phyloP scores from a whole-genome alignment of 2,113 vertebrate genomes.

The Columba janthina region DNA sequence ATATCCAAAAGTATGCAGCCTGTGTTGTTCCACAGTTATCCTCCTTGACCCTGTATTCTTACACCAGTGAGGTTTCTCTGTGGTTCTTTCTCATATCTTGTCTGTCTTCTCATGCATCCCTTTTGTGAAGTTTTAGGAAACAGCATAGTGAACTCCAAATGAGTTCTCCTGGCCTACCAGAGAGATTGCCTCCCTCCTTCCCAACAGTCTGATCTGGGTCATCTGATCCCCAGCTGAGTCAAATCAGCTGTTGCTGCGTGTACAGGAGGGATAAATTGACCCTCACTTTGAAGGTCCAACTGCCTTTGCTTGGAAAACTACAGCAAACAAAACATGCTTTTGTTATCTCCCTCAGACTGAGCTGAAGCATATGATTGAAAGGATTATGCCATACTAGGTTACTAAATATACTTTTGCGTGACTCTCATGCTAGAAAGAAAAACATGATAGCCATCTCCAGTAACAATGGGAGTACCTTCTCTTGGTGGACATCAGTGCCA shows the following conservation, averaged over 20 bases:
- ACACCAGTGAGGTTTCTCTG: neutral
- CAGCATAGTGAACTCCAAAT: neutral
- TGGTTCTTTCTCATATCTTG: neutral
- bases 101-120: neutral
- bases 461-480: neutral
- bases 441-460: neutral
- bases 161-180: neutral
- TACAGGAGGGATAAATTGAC: neutral
- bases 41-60: neutral
- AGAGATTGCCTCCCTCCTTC: neutral
- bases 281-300: neutral
- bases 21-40: neutral
- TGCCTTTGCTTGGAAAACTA: neutral
- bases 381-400: neutral
- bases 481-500: neutral
- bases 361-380: neutral
- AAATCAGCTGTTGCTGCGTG: neutral
- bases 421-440: neutral
- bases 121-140: neutral
- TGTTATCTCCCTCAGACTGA: neutral
- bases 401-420: constrained; percentile 21
- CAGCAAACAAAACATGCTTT: neutral
- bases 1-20: neutral
- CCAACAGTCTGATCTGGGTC: neutral
- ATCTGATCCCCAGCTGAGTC: constrained; percentile 36